Conservation (phyloP, 2,113 vertebrate species). For the Saguinus midas region DNA sequence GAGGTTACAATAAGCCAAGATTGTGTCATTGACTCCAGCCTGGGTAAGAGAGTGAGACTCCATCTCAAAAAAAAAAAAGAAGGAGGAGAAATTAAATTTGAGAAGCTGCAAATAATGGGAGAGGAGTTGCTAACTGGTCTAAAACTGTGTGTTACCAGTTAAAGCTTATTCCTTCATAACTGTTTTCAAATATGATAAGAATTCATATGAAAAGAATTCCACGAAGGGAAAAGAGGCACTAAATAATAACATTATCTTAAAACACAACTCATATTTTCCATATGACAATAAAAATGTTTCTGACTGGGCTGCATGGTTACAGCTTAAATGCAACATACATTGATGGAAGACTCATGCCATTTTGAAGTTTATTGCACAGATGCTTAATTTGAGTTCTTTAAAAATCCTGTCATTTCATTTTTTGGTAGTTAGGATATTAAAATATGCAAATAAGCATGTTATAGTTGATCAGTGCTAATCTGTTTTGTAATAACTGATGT, state of each 20-base stretch:
- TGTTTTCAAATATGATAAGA: slow-evolving; percentile 52
- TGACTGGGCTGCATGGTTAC: background rate
- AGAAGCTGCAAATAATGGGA: background rate
- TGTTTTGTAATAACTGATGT: slow-evolving; percentile 31
- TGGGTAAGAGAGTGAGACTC: no score
- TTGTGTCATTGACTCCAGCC: no score
- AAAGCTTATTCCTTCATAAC: background rate
- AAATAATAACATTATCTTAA: slow-evolving; percentile 46
- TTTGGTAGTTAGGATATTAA: slow-evolving; percentile 53
- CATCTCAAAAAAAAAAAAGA: background rate
- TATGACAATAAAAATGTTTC: background rate
- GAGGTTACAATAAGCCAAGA: no score
- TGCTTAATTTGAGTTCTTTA: slow-evolving; percentile 13
- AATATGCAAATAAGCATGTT: slow-evolving; percentile 49
- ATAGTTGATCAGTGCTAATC: slow-evolving; percentile 31
- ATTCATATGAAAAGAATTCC: slow-evolving; percentile 35
- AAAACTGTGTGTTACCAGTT: background rate
- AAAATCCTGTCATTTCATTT: slow-evolving; percentile 48
- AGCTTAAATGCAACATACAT: background rate
- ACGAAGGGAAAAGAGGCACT: background rate
- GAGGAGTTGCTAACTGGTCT: background rate
- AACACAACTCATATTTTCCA: slow-evolving; percentile 21
- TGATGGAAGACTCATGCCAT: background rate
- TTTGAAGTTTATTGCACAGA: slow-evolving; percentile 23
- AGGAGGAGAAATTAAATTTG: background rate